Percentiles rank a stretch among this genome's conserved stretches.
Conservation (phyloP, 2,113 vertebrate species). For the Alces alces region DNA sequence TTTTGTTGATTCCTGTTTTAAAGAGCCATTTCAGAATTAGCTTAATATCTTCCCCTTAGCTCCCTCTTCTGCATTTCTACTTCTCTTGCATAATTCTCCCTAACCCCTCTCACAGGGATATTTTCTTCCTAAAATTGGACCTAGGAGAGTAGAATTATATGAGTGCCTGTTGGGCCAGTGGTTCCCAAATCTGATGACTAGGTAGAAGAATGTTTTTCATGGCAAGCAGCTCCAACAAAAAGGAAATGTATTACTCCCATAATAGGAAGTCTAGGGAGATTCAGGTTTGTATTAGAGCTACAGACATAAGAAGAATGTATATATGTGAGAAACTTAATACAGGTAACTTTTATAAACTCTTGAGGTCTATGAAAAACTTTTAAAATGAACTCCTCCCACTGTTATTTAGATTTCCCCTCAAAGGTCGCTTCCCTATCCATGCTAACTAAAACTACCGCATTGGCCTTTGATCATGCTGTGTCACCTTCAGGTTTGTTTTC, state of each 20-base stretch:
- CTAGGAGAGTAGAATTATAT: slow-evolving; percentile 5
- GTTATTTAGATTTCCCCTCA: not conserved
- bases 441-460: not conserved
- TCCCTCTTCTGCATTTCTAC: not conserved
- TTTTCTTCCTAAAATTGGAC: not conserved
- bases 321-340: not conserved
- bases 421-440: not conserved
- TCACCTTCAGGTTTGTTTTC: not conserved
- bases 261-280: not conserved
- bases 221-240: not conserved
- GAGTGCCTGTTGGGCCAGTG: not conserved
- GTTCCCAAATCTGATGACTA: not conserved
- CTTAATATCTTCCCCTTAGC: not conserved
- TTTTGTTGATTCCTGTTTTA: not conserved
- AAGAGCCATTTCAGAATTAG: not conserved
- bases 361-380: not conserved
- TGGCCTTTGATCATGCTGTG: not conserved
- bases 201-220: not conserved
- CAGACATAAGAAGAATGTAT: not conserved
- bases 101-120: not conserved
- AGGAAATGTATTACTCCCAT: not conserved
- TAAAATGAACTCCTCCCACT: not conserved
- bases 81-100: not conserved
- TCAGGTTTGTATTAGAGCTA: not conserved
- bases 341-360: not conserved